Evolutionary conservation across 2,888 invertebrate species (phyloP), one percentile per base, ranked within the genome.

Genomic region (Lycocerus yunnanus): DNA sequence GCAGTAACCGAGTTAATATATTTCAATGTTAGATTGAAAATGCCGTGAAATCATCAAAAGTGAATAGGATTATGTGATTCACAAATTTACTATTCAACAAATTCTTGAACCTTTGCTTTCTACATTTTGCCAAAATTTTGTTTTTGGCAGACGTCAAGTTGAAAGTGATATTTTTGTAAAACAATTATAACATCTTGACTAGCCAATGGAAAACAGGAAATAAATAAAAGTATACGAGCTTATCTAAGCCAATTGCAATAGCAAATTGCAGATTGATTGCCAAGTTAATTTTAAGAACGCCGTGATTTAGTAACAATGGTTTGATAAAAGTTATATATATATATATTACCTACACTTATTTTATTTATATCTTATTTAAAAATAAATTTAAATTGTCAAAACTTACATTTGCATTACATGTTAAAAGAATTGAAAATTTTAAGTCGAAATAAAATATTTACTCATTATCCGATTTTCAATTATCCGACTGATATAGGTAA

Each of bases 81-180:
- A 74, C 43, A 69, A 71, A 71, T 15, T 65, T 65, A 21, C 71
- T 65, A 74, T 65, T 74, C 71, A 71, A 15, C 69, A 61, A 71
- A 74, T 74, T 71, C 74, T 68, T 66, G 71, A 71, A 69, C 60
- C 24, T 58, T 27, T 75, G 18, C 63, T 75, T 75, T 75, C 66
- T 69, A 72, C 65, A 67, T 75, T 72, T 75, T 75, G 75, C 69
- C 69, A 75, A 72, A 69, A 58, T 18, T 72, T 67, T 72, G 18
- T 15, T 69, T 69, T 72, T 75, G 75, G 72, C 75, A 72, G 20
- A 14, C 14, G 14, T 43, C 18, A 13, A 11, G 66, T 66, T 71
- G 69, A 59, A 65, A 60, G 69, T 61, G 72, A 72, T 72, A 75
- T 75, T 75, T 75, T 72, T 75, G 69, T 63, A 58, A 63, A 20